These are phyloP conservation scores for Montifringilla adamsi DNA, from an alignment of 2,113 vertebrate genomes.

Conservation along the genomic window DNA sequence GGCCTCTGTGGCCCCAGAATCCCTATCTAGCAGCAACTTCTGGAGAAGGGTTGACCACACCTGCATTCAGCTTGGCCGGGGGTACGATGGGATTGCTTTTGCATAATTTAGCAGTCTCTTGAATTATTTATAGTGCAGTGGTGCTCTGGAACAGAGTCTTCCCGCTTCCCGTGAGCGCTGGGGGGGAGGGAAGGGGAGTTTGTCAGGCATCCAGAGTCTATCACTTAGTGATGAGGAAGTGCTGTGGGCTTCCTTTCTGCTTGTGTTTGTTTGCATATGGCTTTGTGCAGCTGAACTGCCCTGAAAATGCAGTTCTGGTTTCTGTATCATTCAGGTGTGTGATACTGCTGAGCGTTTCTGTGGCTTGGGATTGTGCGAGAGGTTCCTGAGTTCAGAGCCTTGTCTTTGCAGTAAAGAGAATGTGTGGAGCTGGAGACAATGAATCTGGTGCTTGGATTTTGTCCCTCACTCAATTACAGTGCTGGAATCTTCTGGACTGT, in stretches of 20 bases:
- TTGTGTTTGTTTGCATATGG: neutral
- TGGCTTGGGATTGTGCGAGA: neutral
- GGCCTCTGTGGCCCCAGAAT: constrained; percentile 27
- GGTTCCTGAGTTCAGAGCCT: neutral
- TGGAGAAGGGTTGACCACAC: constrained; percentile 39
- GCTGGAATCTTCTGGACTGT: neutral
- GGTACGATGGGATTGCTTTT: constrained; percentile 50
- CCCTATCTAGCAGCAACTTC: constrained; percentile 4
- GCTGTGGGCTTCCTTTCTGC: neutral
- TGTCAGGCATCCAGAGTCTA: constrained; percentile 15
- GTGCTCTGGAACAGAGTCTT: constrained; percentile 53
- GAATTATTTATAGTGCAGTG: constrained; percentile 60
- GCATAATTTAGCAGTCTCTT: constrained; percentile 56
- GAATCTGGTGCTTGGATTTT: neutral
- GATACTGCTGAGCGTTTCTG: neutral
- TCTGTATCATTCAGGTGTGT: neutral
- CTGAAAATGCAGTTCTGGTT: neutral
- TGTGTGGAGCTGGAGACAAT: neutral
- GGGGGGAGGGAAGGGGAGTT: neutral
- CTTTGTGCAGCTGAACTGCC: neutral
- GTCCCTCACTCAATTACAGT: neutral
- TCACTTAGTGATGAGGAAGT: neutral
- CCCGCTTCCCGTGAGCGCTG: neutral
- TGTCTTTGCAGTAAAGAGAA: neutral
- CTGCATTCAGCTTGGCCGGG: constrained; percentile 19